Base-by-base conservation (phyloP, 2,888 invertebrate genomes). In the Lasius fuliginosus region DNA sequence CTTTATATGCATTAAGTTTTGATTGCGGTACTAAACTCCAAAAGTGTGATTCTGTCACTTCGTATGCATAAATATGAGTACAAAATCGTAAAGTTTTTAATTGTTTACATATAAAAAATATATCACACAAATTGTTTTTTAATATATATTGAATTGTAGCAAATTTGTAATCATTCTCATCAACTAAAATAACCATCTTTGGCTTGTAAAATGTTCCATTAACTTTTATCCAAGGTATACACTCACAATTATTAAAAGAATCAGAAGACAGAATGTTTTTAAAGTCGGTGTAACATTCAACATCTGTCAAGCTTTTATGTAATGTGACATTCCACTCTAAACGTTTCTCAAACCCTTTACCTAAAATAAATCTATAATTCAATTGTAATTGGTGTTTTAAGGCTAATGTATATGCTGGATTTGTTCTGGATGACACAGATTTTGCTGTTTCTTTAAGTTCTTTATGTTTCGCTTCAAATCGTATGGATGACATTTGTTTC, bases 361-460 rank as follows among this genome's bases (percentile, higher is more conserved):
- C 40, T 75, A 9, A 53, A 12, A 75, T 60, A 64, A 75, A 75
- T 62, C 46, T 75, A 23, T 64, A 46, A 75, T 75, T 75, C 18
- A 75, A 12, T 18, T 62, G 27, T 36, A 62, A 42, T 33, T 75
- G 62, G 42, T 62, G 27, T 64, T 75, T 75, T 12, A 62, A 11
- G 6, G 30, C 15, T 71, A 81, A 40, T n/a, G 58, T 68, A 33
- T 81, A 42, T 23, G 69, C 23, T 12, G 60, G 18, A 68, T 81
- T 71, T 36, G 60, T 81, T 40, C 60, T 56, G 15, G 42, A 58
- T 56, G 42, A 56, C 9, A 79, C 40, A 69, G 30, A 36, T 18
- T 68, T 53, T 30, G 68, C 68, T n/a, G 27, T 36, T 27, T 56
- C 23, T 53, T 79, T 68, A 15, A 79, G 15, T 36, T 79, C 12